Percentiles rank a stretch among this genome's conserved stretches.
Conservation (phyloP, 1,140 invertebrate genomes). For the Ganaspis sp. region DNA sequence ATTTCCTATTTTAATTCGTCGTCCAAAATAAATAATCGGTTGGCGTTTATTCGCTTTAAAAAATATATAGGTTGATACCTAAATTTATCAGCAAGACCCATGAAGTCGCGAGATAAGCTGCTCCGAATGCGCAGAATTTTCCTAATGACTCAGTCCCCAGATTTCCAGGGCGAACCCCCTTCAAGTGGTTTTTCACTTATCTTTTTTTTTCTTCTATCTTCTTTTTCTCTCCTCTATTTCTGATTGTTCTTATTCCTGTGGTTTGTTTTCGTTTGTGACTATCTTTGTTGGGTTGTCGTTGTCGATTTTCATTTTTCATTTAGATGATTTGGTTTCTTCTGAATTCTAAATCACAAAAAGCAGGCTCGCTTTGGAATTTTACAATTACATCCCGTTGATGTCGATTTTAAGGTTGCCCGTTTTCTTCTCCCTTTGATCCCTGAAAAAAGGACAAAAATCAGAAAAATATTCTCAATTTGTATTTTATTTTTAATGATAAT, state of each 20-base stretch:
- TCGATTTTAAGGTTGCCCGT: conserved; percentile 82
- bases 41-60: conserved; percentile 1
- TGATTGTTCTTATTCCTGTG: conserved; percentile 13
- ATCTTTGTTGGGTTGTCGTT: conserved; percentile 24
- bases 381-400: conserved; percentile 72
- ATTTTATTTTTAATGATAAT: neutral
- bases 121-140: conserved; percentile 15
- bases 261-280: conserved; percentile 27
- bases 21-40: conserved; percentile 16
- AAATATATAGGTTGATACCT: conserved; percentile 24
- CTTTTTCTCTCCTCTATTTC: neutral
- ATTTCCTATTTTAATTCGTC: conserved; percentile 1
- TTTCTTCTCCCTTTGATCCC: conserved; percentile 84
- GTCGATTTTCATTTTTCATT: neutral
- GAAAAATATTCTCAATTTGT: neutral
- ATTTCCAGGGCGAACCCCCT: conserved; percentile 17
- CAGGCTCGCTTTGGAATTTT: conserved; percentile 9
- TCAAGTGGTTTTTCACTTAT: neutral
- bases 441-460: conserved; percentile 67
- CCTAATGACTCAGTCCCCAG: conserved; percentile 16
- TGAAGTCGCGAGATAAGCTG: neutral
- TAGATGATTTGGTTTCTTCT: conserved; percentile 33
- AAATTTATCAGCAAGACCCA: neutral
- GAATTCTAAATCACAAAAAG: conserved; percentile 10
- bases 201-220: conserved; percentile 4